Conservation (phyloP, 2,888 invertebrate genomes). For the Calephelis perditalis region DNA sequence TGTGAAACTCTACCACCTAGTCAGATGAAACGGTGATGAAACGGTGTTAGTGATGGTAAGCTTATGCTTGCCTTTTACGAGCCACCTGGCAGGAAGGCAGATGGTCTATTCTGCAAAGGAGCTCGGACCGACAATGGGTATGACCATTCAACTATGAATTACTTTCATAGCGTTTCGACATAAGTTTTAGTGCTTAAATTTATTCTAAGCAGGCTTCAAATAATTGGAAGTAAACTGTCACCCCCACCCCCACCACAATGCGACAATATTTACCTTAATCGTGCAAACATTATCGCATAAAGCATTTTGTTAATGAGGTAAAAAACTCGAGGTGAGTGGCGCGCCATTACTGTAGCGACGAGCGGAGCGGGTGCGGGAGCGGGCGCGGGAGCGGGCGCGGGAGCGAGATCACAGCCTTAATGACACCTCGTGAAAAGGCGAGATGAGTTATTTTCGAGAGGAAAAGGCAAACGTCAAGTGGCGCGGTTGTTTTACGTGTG, state of each 20-base stretch:
- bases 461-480: slow-evolving; percentile 73
- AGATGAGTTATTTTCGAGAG: slow-evolving; percentile 76
- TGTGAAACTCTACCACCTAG: too few species aligned
- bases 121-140: too few species aligned
- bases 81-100: too few species aligned
- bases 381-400: slow-evolving; percentile 36
- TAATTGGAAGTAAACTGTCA: slow-evolving; percentile 16
- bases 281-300: slow-evolving; percentile 38
- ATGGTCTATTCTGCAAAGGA: too few species aligned
- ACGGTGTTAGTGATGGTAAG: too few species aligned
- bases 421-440: slow-evolving; percentile 72
- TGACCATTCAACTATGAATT: too few species aligned
- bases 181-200: too few species aligned
- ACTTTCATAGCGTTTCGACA: too few species aligned
- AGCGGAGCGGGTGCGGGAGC: slow-evolving; percentile 12
- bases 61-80: too few species aligned
- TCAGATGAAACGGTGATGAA: too few species aligned
- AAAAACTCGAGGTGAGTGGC: slow-evolving; percentile 48
- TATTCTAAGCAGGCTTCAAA: too few species aligned
- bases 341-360: slow-evolving; percentile 47
- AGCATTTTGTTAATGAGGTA: slow-evolving; percentile 64
- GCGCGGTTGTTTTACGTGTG: slow-evolving; percentile 66
- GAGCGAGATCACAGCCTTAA: slow-evolving; percentile 55
- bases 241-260: slow-evolving; percentile 31
- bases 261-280: slow-evolving; percentile 35